Base-by-base conservation (phyloP, 2,888 invertebrate species). In the Parasteatoda lunata region DNA sequence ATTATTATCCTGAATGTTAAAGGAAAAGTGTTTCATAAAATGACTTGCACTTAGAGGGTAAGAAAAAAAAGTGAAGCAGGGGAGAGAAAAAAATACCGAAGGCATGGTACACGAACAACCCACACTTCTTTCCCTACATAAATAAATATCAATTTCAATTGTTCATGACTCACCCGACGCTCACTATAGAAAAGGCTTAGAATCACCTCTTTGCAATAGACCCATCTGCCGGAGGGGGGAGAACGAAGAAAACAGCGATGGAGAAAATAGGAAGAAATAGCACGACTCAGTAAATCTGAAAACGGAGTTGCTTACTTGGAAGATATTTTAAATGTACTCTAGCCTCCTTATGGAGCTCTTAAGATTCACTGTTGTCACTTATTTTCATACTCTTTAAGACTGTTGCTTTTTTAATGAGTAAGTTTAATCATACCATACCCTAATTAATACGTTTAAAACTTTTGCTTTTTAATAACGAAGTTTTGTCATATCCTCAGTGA, bases 41-140 rank as follows among this genome's bases (percentile, higher is more conserved):
- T 30, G 30, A 30, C 30, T 30, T 30, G 30, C 30, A 30, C 30
- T 30, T 30, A 30, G 30, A 30, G 30, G 30, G 30, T 30, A 30
- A 30, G 30, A 30, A 30, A 30, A 30, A 30, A 30, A 30, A 30
- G 30, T 30, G 30, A 30, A 30, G 30, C 30, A 30, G 30, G 30
- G 30, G 30, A 30, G 30, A 30, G 30, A 30, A 30, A 30, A 30
- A 30, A 30, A 30, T 30, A 30, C 30, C n/a, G n/a, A n/a, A 59
- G 59, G 59, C n/a, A 7, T 4, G 9, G 59, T 59, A 59, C 59
- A 59, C 59, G 59, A 59, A n/a, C 59, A 59, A n/a, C 59, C 59
- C 59, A 59, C 59, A 59, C 59, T 59, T 59, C 59, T 59, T 59
- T n/a, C 59, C 59, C 59, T 59, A 59, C 59, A 59, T 59, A 59